These are phyloP conservation scores for Vimba vimba DNA, from an alignment of 2,113 vertebrate genomes.

Conservation along the genomic window DNA sequence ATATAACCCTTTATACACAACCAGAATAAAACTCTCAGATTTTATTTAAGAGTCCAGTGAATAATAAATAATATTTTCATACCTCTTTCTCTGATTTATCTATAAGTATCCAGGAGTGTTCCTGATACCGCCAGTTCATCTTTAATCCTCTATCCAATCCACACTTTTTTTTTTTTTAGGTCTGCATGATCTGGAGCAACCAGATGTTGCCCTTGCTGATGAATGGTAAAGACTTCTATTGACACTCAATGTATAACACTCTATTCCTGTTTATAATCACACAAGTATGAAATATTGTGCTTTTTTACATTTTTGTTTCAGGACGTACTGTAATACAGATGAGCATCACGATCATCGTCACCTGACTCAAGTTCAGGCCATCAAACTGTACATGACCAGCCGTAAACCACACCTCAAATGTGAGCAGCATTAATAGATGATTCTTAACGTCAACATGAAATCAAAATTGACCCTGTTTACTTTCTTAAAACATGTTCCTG, in stretches of 20 bases:
- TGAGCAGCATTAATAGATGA: constrained; percentile 66
- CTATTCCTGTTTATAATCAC: not conserved
- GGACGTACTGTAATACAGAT: constrained; percentile 98
- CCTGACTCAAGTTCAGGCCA: constrained; percentile 92
- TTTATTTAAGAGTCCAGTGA: not conserved
- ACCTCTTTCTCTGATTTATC: not conserved
- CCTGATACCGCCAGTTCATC: not conserved
- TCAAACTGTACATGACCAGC: constrained; percentile 92
- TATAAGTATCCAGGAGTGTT: not conserved
- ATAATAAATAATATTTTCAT: not conserved
- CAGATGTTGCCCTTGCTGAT: constrained; percentile 95
- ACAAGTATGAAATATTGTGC: not conserved
- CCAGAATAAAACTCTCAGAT: not conserved
- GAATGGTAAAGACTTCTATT: constrained; percentile 86
- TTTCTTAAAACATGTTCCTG: not conserved
- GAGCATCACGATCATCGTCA: constrained; percentile 90
- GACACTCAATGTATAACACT: not conserved
- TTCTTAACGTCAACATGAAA: not conserved
- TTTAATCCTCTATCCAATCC: not conserved
- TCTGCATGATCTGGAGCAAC: constrained; percentile 96
- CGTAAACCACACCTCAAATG: constrained; percentile 91
- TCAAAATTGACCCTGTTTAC: not conserved
- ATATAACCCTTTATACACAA: not conserved
- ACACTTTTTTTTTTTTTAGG: constrained; percentile 72
- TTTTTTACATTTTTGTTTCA: constrained; percentile 64